phyloP scores from a whole-genome alignment of 2,113 vertebrate genomes.

The Malurus alboscapulatus region DNA sequence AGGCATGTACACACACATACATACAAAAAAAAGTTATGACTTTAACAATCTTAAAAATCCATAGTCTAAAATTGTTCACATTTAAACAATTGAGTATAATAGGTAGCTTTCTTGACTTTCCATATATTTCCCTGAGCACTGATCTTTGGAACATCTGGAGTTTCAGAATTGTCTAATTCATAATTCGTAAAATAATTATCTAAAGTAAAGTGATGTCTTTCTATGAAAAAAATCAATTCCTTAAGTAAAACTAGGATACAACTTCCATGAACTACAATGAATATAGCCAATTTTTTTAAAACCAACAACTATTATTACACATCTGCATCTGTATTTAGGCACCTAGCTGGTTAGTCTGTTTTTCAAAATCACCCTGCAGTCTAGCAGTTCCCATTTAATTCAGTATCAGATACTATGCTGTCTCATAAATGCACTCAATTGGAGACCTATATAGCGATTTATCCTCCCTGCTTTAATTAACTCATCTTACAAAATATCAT shows the following conservation, averaged over 20 bases:
- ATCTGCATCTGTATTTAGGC: conserved; percentile 17
- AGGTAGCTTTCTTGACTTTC: conserved; percentile 22
- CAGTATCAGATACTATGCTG: background rate
- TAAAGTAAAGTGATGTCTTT: background rate
- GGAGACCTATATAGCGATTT: background rate
- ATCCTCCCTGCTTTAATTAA: background rate
- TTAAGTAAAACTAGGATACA: conserved; percentile 22
- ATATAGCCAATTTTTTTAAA: conserved; percentile 4
- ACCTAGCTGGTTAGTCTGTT: background rate
- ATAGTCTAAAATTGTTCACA: conserved; percentile 24
- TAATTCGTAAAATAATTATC: conserved; percentile 33
- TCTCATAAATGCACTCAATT: background rate
- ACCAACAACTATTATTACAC: background rate
- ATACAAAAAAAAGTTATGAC: background rate
- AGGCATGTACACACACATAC: background rate
- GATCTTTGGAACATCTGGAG: conserved; percentile 59
- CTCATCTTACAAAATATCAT: background rate
- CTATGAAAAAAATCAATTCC: background rate
- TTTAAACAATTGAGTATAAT: conserved; percentile 9
- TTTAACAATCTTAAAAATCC: conserved; percentile 14
- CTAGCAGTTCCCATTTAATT: background rate
- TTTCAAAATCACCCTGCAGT: background rate
- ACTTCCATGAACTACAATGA: background rate
- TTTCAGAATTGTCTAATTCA: conserved; percentile 38
- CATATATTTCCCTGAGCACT: conserved; percentile 61